Base-by-base conservation (phyloP, 2,113 vertebrate genomes). In the Zeus faber region DNA sequence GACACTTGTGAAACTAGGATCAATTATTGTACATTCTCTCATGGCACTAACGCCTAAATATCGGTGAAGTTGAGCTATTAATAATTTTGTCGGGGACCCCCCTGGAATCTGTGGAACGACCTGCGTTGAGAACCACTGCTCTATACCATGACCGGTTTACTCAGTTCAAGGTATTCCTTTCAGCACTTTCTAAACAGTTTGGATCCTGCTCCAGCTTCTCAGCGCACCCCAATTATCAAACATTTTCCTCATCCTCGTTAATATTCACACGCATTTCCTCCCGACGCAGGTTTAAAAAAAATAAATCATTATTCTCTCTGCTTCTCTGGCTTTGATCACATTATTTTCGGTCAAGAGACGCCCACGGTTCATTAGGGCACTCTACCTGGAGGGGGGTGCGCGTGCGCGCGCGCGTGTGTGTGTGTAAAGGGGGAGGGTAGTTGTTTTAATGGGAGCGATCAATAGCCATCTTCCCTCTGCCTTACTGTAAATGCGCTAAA, bases 401-500 rank as follows among this genome's bases (percentile, higher is more conserved):
- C n/a, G 33, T 35, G 33, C 8, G 33, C n/a, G 33, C 8, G 33
- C n/a, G 33, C 8, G 11, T 60, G 72, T 49, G 54, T 52, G 67
- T 55, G 45, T 22, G 13, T 47, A 14, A 13, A 14, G 11, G 33
- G 11, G 33, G 33, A 35, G 33, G 33, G 33, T n/a, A n/a, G 17
- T 6, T 64, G 69, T 84, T 79, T 87, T 90, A 90, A 82, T 86
- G 82, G 82, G 83, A 78, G 74, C 51, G 80, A 89, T 91, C 90
- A 83, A 91, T 91, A 89, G 57, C 82, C 80, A 84, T 87, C 76
- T 84, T 84, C 77, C 80, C 77, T 76, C 82, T 61, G 74, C 78
- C 73, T 87, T 91, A 89, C 87, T 81, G 89, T 89, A 91, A 91
- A 85, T 49, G 75, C 72, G 80, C 80, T 91, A 76, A 91, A 91